Base-by-base conservation (phyloP, 2,113 vertebrate species). In the Leptobrachium ailaonicum region DNA sequence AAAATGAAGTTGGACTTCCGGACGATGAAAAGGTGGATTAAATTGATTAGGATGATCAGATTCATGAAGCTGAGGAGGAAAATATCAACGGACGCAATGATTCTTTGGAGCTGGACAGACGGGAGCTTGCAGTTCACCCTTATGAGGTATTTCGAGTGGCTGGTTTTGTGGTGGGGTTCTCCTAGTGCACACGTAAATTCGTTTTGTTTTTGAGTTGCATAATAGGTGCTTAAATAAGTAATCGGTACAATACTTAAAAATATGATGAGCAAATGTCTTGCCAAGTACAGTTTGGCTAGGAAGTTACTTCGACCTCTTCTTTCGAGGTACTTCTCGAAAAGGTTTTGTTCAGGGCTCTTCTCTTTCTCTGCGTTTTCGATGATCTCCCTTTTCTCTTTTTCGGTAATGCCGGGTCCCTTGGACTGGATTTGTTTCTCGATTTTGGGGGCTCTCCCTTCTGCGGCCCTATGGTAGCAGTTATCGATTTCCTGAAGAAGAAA, bases 371-470 rank as follows among this genome's bases (percentile, higher is more conserved):
- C 98, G 0, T 99, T 99, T 88, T 99, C 98, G 83, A 99, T 99
- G 83, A 99, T 99, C 90, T 99, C 98, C 3, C 98, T 91, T 80
- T 92, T 91, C 85, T 99, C 98, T 1, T 93, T 91, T 87, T 99
- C 98, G 0, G 95, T 99, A 85, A 99, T 99, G 68, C 96, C 96
- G 0, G 98, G 97, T 20, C 98, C 98, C 89, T 99, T 99, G 85
- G 97, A 98, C 72, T 99, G 98, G 87, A 99, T 99, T 92, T 99
- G 98, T 89, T 99, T 99, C 88, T 99, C 98, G 41, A 99, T 99
- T 92, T 99, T 99, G 47, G 98, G 98, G 2, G 98, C 98, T 2
- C 98, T 91, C 56, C 98, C 97, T 89, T 99, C 98, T 2, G 98
- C 98, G 0, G 98, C 98, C 41, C 98, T 94, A 87, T 99, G 98